These are phyloP conservation scores for Parotia lawesii DNA, from an alignment of 2,113 vertebrate species.

Conservation along the genomic window DNA sequence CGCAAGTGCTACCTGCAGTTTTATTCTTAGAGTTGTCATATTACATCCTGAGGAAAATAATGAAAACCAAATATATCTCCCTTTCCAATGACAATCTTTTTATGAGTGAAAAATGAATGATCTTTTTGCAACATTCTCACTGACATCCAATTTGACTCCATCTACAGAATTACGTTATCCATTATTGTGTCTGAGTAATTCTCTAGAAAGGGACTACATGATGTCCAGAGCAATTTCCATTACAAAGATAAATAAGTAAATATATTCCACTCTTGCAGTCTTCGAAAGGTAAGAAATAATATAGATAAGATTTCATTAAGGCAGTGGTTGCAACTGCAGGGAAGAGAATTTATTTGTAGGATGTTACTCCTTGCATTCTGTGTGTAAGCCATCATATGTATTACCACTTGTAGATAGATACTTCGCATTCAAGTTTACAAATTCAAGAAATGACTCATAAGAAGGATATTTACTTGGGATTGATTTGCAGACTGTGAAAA, in stretches of 20 bases:
- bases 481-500: not conserved
- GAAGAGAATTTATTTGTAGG: not conserved
- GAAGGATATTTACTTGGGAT: not conserved
- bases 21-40: not conserved
- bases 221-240: not conserved
- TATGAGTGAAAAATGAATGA: not conserved
- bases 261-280: not conserved
- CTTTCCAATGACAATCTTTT: not conserved
- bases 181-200: not conserved
- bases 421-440: not conserved
- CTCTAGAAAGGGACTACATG: not conserved
- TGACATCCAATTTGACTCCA: not conserved
- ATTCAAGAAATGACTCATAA: not conserved
- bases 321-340: not conserved
- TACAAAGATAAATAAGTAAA: not conserved
- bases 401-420: not conserved
- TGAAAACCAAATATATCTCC: not conserved
- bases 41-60: not conserved
- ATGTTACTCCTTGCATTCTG: not conserved
- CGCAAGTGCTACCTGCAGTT: not conserved
- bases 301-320: not conserved
- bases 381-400: not conserved
- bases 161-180: not conserved
- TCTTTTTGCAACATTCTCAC: not conserved
- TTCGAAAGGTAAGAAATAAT: not conserved